Percentiles rank a stretch among this genome's conserved stretches.
These are phyloP conservation scores for Gastracanthus pulcherrimus DNA, from an alignment of 2,888 invertebrate species.

Conservation along the genomic window DNA sequence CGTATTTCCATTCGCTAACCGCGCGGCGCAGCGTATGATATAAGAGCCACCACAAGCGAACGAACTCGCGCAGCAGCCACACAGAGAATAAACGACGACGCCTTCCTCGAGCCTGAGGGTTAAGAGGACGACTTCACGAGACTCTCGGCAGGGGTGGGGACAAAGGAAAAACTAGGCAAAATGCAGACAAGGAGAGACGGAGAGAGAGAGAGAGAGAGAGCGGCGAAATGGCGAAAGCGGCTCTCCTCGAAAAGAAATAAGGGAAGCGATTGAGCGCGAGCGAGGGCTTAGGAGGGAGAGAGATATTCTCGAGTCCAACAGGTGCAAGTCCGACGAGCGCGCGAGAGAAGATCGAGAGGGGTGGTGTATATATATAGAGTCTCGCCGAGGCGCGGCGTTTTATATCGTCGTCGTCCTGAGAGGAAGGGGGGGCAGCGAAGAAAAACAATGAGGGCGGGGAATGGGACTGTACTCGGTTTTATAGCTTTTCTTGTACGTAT, in stretches of 20 bases:
- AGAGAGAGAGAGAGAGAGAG: not conserved
- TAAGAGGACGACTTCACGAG: conserved; percentile 10
- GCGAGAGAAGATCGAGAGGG: conserved; percentile 70
- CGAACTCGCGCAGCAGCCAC: too few relatives aligned
- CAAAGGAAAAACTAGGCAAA: not conserved
- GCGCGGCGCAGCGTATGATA: too few relatives aligned
- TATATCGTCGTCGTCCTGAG: conserved; percentile 1
- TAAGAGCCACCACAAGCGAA: too few relatives aligned
- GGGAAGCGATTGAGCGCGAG: conserved; percentile 33
- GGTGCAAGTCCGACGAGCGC: conserved; percentile 70
- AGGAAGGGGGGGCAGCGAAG: not conserved
- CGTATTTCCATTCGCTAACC: too few relatives aligned
- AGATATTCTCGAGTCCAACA: conserved; percentile 70
- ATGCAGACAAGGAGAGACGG: not conserved
- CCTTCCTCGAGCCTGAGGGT: not conserved
- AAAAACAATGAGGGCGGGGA: not conserved
- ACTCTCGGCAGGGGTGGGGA: too few relatives aligned
- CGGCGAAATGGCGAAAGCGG: too few relatives aligned
- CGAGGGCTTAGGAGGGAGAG: not conserved
- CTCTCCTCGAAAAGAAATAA: conserved; percentile 32
- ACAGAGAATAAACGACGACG: too few relatives aligned
- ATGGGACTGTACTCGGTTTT: too few relatives aligned
- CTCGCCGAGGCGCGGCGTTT: conserved; percentile 15
- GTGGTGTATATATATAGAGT: not conserved
- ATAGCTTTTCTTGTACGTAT: not conserved